Conservation (phyloP, 2,888 invertebrate genomes). For the Campopleginae sp. region DNA sequence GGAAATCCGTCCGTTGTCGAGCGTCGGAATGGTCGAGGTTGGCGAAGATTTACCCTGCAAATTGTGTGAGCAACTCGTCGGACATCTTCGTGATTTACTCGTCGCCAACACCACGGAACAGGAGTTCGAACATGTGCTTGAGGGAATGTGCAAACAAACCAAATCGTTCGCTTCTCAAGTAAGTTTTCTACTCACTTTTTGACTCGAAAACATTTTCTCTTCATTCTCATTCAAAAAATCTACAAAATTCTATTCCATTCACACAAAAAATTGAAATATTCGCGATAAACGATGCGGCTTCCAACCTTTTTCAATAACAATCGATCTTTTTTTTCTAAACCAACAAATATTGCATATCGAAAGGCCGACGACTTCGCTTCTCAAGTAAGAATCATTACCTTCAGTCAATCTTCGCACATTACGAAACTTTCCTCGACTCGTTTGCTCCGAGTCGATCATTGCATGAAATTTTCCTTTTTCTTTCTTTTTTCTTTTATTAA, state of each 20-base stretch:
- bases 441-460: neutral
- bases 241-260: neutral
- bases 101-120: constrained; percentile 93
- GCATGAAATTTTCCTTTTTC: neutral
- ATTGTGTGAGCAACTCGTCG: constrained; percentile 92
- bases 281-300: neutral
- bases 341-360: neutral
- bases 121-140: constrained; percentile 91
- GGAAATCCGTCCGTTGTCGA: constrained; percentile 86
- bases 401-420: neutral
- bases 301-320: neutral
- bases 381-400: neutral
- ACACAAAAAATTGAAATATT: neutral
- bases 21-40: constrained; percentile 86
- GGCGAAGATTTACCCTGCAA: constrained; percentile 91
- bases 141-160: constrained; percentile 93
- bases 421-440: neutral
- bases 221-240: neutral
- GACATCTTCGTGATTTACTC: constrained; percentile 91
- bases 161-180: constrained; percentile 89
- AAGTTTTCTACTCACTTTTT: constrained; percentile 51
- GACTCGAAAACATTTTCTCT: neutral
- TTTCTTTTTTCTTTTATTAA: no score
- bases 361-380: neutral
- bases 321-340: neutral